Evolutionary conservation across 1,140 invertebrate genomes (phyloP), one percentile per base, ranked within the genome.

Genomic region (Cyclargus thomasi): DNA sequence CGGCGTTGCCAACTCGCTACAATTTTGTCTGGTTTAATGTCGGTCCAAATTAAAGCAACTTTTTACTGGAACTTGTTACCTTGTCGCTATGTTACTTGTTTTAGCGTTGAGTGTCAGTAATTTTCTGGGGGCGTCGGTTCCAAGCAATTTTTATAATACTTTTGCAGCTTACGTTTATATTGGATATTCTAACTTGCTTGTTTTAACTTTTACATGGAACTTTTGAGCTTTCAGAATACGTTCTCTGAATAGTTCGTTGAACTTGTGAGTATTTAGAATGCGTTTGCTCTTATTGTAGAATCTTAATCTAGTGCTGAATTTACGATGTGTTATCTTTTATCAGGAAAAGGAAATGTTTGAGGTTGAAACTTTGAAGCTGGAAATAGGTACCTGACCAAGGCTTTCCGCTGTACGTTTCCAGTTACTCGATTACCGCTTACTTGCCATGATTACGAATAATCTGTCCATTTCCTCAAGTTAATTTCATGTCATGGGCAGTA

Each of bases 1-100:
- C 77, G 71, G 75, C 77, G 82, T 85, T 82, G 83, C 84, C 81
- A 86, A 81, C 74, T 81, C 79, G 80, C 74, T 77, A 59, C 18
- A 59, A 59, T 80, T 82, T 80, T 71, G 79, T 79, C 83, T 83
- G 85, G 79, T 82, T 83, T 82, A 80, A 78, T 72, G 71, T 65
- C 64, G 29, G 18, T 35, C 18, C 29, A 29, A 62, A 59, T 29
- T 67, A 39, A 11, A 18, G 29, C 65, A 59, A 59, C 18, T 59
- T 59, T 59, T 59, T 59, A 21, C 20, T 59, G 55, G 18, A 59
- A 59, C 55, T 59, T 59, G 55, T 18, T 59, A 59, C 55, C 55
- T 20, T 47, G 39, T 47, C 39, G 39, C 39, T 16, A 3, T 47
- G 39, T 47, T 47, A 47, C 18, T 59, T 59, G 55, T 59, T 59